Base-by-base conservation (phyloP, 2,113 vertebrate genomes). In the Lamprotornis superbus region DNA sequence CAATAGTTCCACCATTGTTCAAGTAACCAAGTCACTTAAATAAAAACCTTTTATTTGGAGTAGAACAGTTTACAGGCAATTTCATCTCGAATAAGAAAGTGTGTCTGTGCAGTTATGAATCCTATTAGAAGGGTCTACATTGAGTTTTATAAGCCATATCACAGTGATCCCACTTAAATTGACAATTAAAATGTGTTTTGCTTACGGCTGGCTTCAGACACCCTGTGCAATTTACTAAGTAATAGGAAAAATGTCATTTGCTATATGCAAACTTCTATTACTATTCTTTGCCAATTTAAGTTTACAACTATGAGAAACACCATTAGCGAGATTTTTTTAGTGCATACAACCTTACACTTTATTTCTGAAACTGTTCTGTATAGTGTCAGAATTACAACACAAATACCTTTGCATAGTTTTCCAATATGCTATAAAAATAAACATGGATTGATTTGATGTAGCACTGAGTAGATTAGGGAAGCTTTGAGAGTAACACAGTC, bases 111-210 rank as follows among this genome's bases (percentile, higher is more conserved):
- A 64, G 55, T 90, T 95, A 65, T 59, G 87, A 94, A 80, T 67
- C 52, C 35, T 80, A 87, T 95, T 93, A 94, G 55, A 74, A 77
- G 19, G 33, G 39, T 88, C 63, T 96, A 40, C 47, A 67, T 6
- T 68, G 87, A 61, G 24, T 83, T 91, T 85, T 85, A 80, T 71
- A 90, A 96, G 60, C 79, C 55, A 37, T 92, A 75, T 68, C 56
- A 52, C 22, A 56, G 63, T 80, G 85, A 93, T 90, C 47, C 37
- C 50, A 83, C 42, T 96, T 93, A 95, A 93, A 95, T 75, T 83
- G 82, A 86, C 85, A 96, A 95, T 94, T 95, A 93, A 90, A 93
- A 17, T 68, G 39, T 80, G 8, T 74, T 80, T 94, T 86, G 28
- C 82, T 94, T 85, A 53, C 88, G 79, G 15, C 59, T 96, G 75